phyloP scores from a whole-genome alignment of 1,140 invertebrate genomes.

The Asobara japonica region DNA sequence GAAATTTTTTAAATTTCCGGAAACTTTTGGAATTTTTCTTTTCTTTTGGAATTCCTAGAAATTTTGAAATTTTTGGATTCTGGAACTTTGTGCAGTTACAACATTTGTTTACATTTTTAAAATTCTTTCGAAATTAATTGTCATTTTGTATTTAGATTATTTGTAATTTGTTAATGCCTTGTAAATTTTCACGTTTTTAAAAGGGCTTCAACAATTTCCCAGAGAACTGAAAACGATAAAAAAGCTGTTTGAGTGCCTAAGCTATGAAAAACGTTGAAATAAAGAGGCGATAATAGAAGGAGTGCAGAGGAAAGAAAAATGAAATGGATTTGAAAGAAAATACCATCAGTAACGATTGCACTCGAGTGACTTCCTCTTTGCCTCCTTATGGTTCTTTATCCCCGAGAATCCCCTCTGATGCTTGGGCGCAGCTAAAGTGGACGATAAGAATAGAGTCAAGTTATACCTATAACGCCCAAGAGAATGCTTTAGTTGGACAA shows the following conservation, averaged over 20 bases:
- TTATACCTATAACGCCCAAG: slow-evolving; percentile 12
- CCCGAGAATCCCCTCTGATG: slow-evolving; percentile 1
- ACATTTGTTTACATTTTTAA: too few species aligned
- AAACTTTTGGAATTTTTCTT: too few species aligned
- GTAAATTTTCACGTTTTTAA: too few species aligned
- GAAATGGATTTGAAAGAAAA: slow-evolving; percentile 14
- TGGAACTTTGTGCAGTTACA: too few species aligned
- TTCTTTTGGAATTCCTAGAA: too few species aligned
- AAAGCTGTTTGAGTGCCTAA: neutral
- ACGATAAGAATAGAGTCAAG: slow-evolving; percentile 20
- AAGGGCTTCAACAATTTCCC: too few species aligned
- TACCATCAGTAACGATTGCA: slow-evolving; percentile 20
- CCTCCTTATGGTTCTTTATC: slow-evolving; percentile 3
- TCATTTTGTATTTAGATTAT: too few species aligned
- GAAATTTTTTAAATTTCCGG: too few species aligned
- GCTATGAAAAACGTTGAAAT: neutral
- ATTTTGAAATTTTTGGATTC: too few species aligned
- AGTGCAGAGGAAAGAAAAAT: slow-evolving; percentile 7
- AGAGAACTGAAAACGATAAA: neutral
- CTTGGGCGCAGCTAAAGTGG: neutral
- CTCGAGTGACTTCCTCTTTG: slow-evolving; percentile 24
- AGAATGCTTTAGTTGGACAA: neutral
- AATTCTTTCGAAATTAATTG: too few species aligned
- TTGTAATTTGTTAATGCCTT: too few species aligned
- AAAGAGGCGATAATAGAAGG: neutral